Conservation (phyloP, 2,888 invertebrate genomes). For the Meghimatium bilineatum region DNA sequence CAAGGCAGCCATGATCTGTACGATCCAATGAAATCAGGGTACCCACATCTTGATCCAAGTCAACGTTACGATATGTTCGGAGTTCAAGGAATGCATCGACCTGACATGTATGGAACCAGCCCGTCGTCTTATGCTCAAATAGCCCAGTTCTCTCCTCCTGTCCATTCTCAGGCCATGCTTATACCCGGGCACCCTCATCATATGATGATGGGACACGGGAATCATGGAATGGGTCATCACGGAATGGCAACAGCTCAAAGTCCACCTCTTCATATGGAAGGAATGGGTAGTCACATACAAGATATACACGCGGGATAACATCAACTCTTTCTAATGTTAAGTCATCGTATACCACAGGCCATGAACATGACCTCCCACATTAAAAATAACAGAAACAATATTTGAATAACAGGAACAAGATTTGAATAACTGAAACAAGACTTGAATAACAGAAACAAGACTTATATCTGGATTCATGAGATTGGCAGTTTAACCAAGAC, state of each 20-base stretch:
- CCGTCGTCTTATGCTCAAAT: constrained; percentile 77
- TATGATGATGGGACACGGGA: constrained; percentile 78
- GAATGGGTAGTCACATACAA: constrained; percentile 76
- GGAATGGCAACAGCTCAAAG: constrained; percentile 77
- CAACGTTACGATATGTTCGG: constrained; percentile 70
- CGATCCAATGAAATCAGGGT: constrained; percentile 74
- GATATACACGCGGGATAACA: constrained; percentile 76
- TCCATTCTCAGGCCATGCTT: constrained; percentile 79
- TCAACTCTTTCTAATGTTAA: too few species aligned
- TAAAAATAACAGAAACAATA: too few species aligned
- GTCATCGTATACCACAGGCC: background rate
- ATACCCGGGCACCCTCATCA: constrained; percentile 79
- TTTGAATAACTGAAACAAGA: too few species aligned
- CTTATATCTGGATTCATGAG: too few species aligned
- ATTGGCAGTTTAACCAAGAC: too few species aligned
- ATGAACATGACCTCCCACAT: background rate
- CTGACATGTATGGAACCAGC: constrained; percentile 75
- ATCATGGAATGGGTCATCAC: constrained; percentile 76
- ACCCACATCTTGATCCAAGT: constrained; percentile 68
- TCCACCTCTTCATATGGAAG: constrained; percentile 77
- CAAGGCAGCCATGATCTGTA: constrained; percentile 73
- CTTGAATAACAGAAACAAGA: too few species aligned
- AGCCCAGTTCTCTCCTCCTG: constrained; percentile 77
- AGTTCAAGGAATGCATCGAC: constrained; percentile 68
- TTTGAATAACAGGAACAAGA: too few species aligned